Base-by-base conservation (phyloP, 2,113 vertebrate species). In the Bubo scandiacus region DNA sequence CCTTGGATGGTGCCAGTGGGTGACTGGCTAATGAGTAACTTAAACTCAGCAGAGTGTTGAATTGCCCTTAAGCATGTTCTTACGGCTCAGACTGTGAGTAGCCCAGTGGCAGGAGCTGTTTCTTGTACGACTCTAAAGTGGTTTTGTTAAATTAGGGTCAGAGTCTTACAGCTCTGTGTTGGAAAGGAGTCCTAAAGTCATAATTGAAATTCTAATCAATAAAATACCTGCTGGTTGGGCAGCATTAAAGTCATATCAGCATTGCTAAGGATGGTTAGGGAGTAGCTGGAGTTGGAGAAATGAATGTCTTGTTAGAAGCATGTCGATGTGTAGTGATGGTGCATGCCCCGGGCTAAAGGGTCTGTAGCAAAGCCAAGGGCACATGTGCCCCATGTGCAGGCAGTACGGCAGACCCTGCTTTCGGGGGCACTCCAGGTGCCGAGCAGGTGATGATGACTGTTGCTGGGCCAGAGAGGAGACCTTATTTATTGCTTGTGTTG, bases 381-480 rank as follows among this genome's bases (percentile, higher is more conserved):
- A 6, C 0, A 0, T 7, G 8, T 29, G 12, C 19, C 13, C 13
- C 0, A 0, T 5, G 40, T 49, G 34, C n/a, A 55, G 52, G 72
- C 23, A n/a, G 15, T 26, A 9, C 0, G 1, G 1, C 25, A 85
- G 61, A 43, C 8, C 8, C 23, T 79, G 15, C 32, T 80, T 75
- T 38, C 1, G 0, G 19, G 15, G 26, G 6, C 6, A 5, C 11
- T 52, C 11, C 9, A 30, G 5, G 21, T 36, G 38, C 71, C 8
- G 14, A 49, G 62, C 47, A 75, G 59, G 45, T 6, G 20, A 43
- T 38, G 51, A 21, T 40, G 29, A 49, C n/a, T 27, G 7, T 30
- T 80, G n/a, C 57, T 72, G 34, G 75, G 21, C 32, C 17, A 10
- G 71, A 80, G 19, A 81, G 36, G 15, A 75, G 23, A 58, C 14